A percentile compares a stretch with the other conserved stretches of the same genome.
phyloP scores from a whole-genome alignment of 2,888 invertebrate genomes.

The Xylocampa areola region DNA sequence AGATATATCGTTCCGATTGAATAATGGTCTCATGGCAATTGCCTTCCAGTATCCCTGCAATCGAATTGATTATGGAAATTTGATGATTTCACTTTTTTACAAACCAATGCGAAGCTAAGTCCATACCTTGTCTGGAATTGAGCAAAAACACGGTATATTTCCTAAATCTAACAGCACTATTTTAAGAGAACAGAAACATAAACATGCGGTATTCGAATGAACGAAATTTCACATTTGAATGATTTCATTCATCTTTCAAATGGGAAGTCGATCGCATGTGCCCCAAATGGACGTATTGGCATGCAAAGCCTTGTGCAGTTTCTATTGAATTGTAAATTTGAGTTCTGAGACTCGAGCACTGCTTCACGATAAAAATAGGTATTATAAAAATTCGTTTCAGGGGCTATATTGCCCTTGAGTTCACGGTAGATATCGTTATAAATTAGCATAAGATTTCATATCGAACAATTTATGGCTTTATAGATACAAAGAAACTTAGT shows the following conservation, averaged over 20 bases:
- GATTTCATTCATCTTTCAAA: slow-evolving; percentile 87
- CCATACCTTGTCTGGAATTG: neutral
- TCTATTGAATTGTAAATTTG: slow-evolving; percentile 88
- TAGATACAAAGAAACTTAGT: slow-evolving; percentile 37
- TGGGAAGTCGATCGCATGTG: slow-evolving; percentile 85
- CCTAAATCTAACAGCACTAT: slow-evolving; percentile 26
- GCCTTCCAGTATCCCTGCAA: slow-evolving; percentile 74
- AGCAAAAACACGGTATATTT: slow-evolving; percentile 9
- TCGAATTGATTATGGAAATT: slow-evolving; percentile 77
- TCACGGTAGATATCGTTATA: slow-evolving; percentile 36
- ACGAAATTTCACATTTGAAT: slow-evolving; percentile 79
- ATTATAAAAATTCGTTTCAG: slow-evolving; percentile 66
- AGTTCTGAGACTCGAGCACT: slow-evolving; percentile 81
- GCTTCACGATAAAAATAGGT: slow-evolving; percentile 74
- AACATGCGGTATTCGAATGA: slow-evolving; percentile 67
- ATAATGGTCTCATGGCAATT: slow-evolving; percentile 86
- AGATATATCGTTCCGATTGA: slow-evolving; percentile 88
- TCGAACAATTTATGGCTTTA: slow-evolving; percentile 46
- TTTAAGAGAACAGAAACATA: slow-evolving; percentile 56
- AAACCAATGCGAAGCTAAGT: slow-evolving; percentile 1
- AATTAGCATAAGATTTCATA: slow-evolving; percentile 47
- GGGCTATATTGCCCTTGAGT: slow-evolving; percentile 40
- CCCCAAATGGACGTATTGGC: slow-evolving; percentile 87
- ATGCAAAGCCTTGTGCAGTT: slow-evolving; percentile 88
- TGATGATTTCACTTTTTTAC: slow-evolving; percentile 46